These are phyloP conservation scores for Melozone crissalis DNA, from an alignment of 2,113 vertebrate species.

Conservation along the genomic window DNA sequence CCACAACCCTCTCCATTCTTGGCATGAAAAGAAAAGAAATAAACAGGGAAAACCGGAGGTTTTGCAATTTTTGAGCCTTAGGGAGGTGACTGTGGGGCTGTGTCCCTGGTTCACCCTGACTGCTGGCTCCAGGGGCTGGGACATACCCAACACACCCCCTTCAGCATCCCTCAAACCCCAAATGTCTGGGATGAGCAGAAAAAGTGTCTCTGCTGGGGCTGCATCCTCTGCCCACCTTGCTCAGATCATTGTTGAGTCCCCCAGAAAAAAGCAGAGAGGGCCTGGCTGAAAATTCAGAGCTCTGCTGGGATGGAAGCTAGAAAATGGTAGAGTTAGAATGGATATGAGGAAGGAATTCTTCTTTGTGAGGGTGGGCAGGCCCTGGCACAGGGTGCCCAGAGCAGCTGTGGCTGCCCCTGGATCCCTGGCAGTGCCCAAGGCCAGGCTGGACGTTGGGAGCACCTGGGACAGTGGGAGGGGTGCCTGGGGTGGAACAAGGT, in stretches of 20 bases:
- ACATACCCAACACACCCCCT: no score
- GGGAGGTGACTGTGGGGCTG: neutral
- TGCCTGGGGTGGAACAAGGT: neutral
- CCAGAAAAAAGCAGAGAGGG: neutral
- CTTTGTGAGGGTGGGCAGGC: rapidly evolving
- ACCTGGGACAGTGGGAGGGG: neutral
- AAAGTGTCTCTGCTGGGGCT: neutral
- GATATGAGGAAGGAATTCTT: neutral
- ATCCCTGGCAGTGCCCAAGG: neutral
- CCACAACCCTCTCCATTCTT: neutral
- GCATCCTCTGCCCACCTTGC: neutral
- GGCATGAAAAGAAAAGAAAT: neutral
- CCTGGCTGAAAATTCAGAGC: neutral
- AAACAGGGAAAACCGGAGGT: neutral
- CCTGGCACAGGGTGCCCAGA: neutral
- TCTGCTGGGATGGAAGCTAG: neutral
- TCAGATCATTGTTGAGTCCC: no score
- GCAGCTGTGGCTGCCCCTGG: neutral
- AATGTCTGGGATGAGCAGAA: neutral
- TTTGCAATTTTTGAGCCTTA: neutral
- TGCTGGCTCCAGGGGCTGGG: neutral
- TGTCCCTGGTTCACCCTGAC: neutral
- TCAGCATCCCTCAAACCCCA: neutral
- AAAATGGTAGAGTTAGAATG: neutral
- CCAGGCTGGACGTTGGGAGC: neutral